Percentiles rank a stretch among this genome's conserved stretches.
Conservation (phyloP, 2,113 vertebrate genomes). For the Origma solitaria region DNA sequence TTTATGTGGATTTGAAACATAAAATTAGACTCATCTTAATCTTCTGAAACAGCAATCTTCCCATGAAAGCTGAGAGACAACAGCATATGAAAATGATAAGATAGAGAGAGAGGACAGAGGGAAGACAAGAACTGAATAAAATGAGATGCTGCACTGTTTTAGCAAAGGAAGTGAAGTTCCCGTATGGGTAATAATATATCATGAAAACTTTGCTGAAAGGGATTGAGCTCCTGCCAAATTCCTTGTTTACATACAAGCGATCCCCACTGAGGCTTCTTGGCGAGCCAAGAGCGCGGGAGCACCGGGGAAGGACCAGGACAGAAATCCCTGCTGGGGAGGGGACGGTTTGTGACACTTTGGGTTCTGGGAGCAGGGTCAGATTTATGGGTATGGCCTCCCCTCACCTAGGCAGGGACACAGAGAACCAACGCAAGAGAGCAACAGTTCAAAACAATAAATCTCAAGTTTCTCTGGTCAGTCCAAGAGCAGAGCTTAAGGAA, state of each 20-base stretch:
- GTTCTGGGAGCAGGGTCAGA: background rate
- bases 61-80: constrained; percentile 56
- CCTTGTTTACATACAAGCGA: constrained; percentile 7
- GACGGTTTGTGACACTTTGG: background rate
- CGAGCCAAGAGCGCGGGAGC: background rate
- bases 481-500: background rate
- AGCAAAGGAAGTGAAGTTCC: constrained; percentile 46
- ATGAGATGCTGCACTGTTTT: constrained; percentile 20
- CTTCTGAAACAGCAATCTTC: constrained; percentile 65
- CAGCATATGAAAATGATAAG: constrained; percentile 55
- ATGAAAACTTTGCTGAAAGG: constrained; percentile 2
- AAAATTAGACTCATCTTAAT: constrained; percentile 71
- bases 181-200: constrained; percentile 27
- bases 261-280: background rate
- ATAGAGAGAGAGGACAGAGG: constrained; percentile 10
- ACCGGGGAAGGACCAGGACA: background rate
- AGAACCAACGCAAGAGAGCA: background rate
- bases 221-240: constrained; percentile 40
- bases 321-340: background rate
- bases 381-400: constrained; percentile 8
- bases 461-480: constrained; percentile 31
- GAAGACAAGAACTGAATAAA: constrained; percentile 36
- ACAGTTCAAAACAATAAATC: constrained; percentile 59
- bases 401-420: constrained; percentile 35
- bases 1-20: constrained; percentile 69